Base-by-base conservation (phyloP, 2,113 vertebrate species). In the Oncorhynchus tshawytscha region DNA sequence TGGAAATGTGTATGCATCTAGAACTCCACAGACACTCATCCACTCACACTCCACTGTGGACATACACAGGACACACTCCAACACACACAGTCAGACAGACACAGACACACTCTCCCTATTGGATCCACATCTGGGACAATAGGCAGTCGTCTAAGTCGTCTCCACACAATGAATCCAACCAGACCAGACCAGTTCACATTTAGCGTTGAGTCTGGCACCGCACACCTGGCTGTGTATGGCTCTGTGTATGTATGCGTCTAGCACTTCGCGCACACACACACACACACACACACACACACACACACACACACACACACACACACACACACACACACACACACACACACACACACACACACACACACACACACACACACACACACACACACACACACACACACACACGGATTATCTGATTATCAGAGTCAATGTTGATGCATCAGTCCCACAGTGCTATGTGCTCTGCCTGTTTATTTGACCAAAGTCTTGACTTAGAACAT, bases 11-110 rank as follows among this genome's bases (percentile, higher is more conserved):
- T 76, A 68, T 84, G 84, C 75, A 86, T 88, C 88, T 90, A 87
- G 78, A 85, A 45, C 68, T 81, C 71, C 91, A 45, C 34, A n/a
- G 48, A 34, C 67, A 45, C 34, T 24, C 51, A 22, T 24, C 12
- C 73, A 57, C 70, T 66, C 75, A 82, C 87, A 93, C 51, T 27
- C 48, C 81, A 85, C 84, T 67, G 68, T 73, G 83, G 86, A 93
- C 90, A 18, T 22, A 49, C 49, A 75, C 24, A 75, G 24, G 39
- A 64, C 86, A 91, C 91, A 91, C 89, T 64, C 90, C 22, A 51
- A 70, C 67, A 48, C 34, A 70, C 34, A 45, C 39, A 70, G 18
- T 22, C 88, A 91, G 89, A 91, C 90, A 92, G 75, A 82, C 64
- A 67, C 49, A 11, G 67, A 85, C 91, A 73, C 69, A 25, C n/a